Evolutionary conservation across 2,113 vertebrate species (phyloP).

Genomic region (Pachypanchax playfairii): DNA sequence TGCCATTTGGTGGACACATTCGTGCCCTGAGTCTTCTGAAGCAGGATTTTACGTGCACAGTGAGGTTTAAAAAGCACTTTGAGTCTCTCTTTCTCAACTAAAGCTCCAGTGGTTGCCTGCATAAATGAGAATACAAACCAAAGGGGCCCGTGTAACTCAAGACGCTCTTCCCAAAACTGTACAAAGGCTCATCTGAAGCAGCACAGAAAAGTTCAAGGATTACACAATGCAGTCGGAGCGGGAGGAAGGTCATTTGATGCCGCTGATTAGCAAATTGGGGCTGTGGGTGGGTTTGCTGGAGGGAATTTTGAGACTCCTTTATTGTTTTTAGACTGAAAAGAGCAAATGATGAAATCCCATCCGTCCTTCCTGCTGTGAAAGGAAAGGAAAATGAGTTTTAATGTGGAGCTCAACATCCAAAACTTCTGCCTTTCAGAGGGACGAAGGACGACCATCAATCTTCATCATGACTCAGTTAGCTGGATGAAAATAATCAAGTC

Average conservation of each 20-base stretch:
- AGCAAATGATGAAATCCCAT: constrained; percentile 29
- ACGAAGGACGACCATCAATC: constrained; percentile 28
- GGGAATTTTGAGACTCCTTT: not conserved
- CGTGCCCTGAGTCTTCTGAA: not conserved
- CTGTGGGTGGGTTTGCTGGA: constrained; percentile 3
- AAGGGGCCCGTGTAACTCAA: constrained; percentile 36
- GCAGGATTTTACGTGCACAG: not conserved
- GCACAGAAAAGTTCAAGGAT: constrained; percentile 39
- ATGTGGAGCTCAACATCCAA: constrained; percentile 6
- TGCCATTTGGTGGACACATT: constrained; percentile 12
- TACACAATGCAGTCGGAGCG: constrained; percentile 27
- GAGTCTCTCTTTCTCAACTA: not conserved
- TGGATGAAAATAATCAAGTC: constrained; percentile 26
- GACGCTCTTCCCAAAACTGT: constrained; percentile 3
- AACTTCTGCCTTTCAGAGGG: constrained; percentile 5
- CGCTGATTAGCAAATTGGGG: constrained; percentile 29
- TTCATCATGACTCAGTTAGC: constrained; percentile 37
- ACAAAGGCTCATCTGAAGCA: constrained; percentile 54
- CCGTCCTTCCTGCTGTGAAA: constrained; percentile 8
- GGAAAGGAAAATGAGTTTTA: constrained; percentile 2
- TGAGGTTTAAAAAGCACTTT: constrained; percentile 6
- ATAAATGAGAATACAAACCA: constrained; percentile 43
- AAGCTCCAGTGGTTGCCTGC: constrained; percentile 11
- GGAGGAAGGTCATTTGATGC: constrained; percentile 32
- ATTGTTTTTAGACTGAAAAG: constrained; percentile 13